These are phyloP conservation scores for Hydrocynus forskahlii DNA, from an alignment of 2,797 vertebrate genomes.

Conservation along the genomic window DNA sequence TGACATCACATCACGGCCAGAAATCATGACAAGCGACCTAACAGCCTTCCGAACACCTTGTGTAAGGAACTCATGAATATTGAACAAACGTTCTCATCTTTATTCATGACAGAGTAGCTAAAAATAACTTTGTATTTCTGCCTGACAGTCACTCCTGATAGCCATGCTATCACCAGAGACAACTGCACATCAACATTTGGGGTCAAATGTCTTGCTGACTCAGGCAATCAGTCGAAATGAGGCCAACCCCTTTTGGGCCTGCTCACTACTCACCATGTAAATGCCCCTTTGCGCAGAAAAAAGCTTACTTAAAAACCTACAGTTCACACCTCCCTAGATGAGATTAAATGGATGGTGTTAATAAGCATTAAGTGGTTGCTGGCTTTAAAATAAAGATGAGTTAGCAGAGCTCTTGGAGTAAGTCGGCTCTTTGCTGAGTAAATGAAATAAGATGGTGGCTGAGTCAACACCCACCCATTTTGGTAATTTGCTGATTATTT, in stretches of 20 bases:
- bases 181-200: background rate
- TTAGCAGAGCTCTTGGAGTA: background rate
- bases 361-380: constrained; percentile 6
- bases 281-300: background rate
- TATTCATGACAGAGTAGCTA: constrained; percentile 67
- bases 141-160: constrained; percentile 20
- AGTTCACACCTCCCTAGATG: background rate
- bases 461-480: background rate
- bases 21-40: constrained; percentile 38
- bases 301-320: background rate
- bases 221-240: background rate
- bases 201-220: constrained; percentile 23
- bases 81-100: constrained; percentile 75
- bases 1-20: constrained; percentile 22
- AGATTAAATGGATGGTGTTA: background rate
- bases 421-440: background rate
- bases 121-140: constrained; percentile 61
- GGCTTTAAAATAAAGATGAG: constrained; percentile 10
- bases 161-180: background rate
- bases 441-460: background rate
- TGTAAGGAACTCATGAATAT: constrained; percentile 79
- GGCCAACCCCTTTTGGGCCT: background rate
- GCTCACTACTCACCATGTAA: background rate
- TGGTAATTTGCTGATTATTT: background rate
- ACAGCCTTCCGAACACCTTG: constrained; percentile 53